phyloP scores from a whole-genome alignment of 2,888 invertebrate species.

The Pristionchus mayeri region DNA sequence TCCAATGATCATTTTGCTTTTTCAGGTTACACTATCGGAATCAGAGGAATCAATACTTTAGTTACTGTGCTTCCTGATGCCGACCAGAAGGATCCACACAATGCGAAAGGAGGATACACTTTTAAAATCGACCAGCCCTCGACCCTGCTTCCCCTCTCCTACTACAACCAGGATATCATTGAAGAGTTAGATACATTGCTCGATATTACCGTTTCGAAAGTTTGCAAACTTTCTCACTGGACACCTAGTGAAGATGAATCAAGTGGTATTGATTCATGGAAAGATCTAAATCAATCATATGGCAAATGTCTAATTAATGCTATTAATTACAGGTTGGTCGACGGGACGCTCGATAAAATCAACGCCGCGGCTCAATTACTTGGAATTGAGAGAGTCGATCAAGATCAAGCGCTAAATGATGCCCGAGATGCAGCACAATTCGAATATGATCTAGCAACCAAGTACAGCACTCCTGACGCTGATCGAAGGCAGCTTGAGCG shows the following conservation, averaged over 20 bases:
- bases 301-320: no score
- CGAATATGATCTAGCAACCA: constrained; percentile 64
- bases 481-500: constrained; percentile 60
- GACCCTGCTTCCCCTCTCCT: constrained; percentile 50
- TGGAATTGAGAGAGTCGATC: neutral
- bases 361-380: neutral
- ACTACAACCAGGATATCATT: constrained; percentile 19
- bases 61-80: constrained; percentile 63
- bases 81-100: constrained; percentile 70
- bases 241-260: no score
- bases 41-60: constrained; percentile 54
- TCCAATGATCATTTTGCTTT: neutral
- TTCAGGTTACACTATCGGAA: constrained; percentile 51
- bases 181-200: neutral
- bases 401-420: constrained; percentile 49
- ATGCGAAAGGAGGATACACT: constrained; percentile 55
- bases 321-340: no score
- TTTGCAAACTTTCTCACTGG: no score
- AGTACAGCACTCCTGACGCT: constrained; percentile 62
- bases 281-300: no score
- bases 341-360: neutral
- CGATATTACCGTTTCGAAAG: no score
- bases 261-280: no score
- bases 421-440: constrained; percentile 62
- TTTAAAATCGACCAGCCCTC: constrained; percentile 69